A percentile compares a stretch with the other conserved stretches of the same genome.
Conservation (phyloP, 2,113 vertebrate genomes). For the Psophia crepitans region DNA sequence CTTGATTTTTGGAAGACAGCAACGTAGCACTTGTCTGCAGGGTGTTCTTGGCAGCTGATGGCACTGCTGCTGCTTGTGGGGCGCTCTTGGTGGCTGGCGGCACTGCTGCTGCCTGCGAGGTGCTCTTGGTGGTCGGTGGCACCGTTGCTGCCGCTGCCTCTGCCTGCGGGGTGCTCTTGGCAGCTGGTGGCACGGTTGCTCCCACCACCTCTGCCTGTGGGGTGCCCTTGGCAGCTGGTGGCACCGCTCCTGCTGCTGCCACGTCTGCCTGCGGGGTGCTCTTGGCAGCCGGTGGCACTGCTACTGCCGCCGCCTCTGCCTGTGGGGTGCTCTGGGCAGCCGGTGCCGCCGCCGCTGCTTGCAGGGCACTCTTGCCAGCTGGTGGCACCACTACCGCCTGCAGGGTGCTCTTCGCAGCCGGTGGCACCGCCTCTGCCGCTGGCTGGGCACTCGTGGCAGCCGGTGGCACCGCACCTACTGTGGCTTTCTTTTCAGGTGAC, state of each 20-base stretch:
- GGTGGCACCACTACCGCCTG: neutral
- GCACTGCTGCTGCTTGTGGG: neutral
- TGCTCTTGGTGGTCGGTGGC: no score
- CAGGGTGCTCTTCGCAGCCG: neutral
- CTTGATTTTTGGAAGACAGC: slow-evolving; percentile 49
- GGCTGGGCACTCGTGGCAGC: neutral
- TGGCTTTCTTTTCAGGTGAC: slow-evolving; percentile 59
- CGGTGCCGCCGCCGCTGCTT: neutral
- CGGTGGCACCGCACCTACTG: neutral
- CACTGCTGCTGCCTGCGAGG: no score
- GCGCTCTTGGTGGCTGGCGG: neutral
- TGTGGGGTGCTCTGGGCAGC: neutral
- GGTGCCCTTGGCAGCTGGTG: neutral
- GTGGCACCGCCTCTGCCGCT: neutral
- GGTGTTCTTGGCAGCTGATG: no score
- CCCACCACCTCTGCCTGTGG: neutral
- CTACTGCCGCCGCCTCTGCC: neutral
- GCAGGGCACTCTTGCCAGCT: neutral
- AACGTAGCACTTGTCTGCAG: neutral
- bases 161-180: neutral
- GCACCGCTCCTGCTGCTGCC: rapidly evolving
- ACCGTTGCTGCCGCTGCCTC: neutral
- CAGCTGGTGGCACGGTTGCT: rapidly evolving
- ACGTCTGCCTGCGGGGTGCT: neutral
- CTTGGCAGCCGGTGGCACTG: neutral